These are phyloP conservation scores for Monochamus saltuarius DNA, from an alignment of 1,140 invertebrate genomes.

Conservation along the genomic window DNA sequence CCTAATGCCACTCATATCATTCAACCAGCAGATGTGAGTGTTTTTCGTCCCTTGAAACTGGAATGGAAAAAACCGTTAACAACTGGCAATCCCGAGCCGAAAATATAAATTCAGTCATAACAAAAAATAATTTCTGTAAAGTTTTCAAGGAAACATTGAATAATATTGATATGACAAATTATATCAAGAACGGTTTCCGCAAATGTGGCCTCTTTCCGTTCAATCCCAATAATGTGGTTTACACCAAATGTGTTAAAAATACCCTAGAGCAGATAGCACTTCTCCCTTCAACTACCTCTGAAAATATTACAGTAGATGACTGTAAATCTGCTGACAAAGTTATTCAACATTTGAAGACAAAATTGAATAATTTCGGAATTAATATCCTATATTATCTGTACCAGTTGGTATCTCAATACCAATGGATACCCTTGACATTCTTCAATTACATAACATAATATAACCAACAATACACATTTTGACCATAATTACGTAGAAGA, in stretches of 20 bases:
- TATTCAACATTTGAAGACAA: too few species aligned
- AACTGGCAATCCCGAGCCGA: slow-evolving; percentile 23
- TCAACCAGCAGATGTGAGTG: slow-evolving; percentile 50
- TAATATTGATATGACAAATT: slow-evolving; percentile 9
- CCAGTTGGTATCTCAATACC: too few species aligned
- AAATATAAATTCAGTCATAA: slow-evolving; percentile 19
- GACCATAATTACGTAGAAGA: too few species aligned
- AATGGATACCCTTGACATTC: too few species aligned
- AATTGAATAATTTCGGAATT: too few species aligned
- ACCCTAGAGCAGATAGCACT: too few species aligned
- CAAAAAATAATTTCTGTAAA: not conserved
- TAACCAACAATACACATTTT: too few species aligned
- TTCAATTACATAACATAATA: too few species aligned
- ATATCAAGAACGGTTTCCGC: slow-evolving; percentile 45
- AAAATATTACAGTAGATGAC: not conserved
- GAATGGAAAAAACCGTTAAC: slow-evolving; percentile 44
- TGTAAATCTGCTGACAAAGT: too few species aligned
- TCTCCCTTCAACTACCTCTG: too few species aligned
- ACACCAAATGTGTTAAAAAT: slow-evolving; percentile 12
- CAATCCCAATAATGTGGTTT: slow-evolving; percentile 9
- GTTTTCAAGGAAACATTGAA: slow-evolving; percentile 3
- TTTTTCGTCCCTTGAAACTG: slow-evolving; percentile 47
- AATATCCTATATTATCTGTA: too few species aligned
- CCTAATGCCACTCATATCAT: slow-evolving; percentile 53
- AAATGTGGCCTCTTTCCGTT: slow-evolving; percentile 31